Conservation (phyloP, 1,140 invertebrate species). For the Eufriesea mexicana region DNA sequence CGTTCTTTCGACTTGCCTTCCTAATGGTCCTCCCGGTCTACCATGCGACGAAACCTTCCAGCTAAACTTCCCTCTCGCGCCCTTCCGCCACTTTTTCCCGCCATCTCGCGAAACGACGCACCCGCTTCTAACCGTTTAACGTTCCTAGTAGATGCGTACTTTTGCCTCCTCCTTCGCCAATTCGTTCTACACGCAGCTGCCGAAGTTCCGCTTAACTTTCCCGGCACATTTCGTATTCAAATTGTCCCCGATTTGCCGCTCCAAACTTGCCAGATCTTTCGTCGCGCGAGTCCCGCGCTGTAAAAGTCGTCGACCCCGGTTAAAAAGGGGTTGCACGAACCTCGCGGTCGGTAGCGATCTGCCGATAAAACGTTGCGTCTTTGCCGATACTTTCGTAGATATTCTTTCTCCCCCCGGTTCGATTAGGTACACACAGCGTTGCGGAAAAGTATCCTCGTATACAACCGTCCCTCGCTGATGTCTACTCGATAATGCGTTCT, state of each 20-base stretch:
- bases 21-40: conserved; percentile 67
- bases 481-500: conserved; percentile 1
- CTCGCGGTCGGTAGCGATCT: not conserved
- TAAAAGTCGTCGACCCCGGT: conserved; percentile 6
- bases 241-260: not conserved
- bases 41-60: not conserved
- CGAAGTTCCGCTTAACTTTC: not conserved
- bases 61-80: not conserved
- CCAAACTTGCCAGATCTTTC: not conserved
- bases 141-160: not conserved
- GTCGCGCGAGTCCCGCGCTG: not conserved
- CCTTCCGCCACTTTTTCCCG: too few relatives aligned
- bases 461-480: too few relatives aligned
- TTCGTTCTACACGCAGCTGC: not conserved
- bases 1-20: conserved; percentile 59
- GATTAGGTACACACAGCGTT: too few relatives aligned
- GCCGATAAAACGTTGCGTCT: not conserved
- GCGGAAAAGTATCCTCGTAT: too few relatives aligned
- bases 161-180: not conserved
- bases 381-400: not conserved
- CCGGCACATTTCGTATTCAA: conserved; percentile 3
- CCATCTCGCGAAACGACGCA: conserved; percentile 2
- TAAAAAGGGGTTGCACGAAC: not conserved
- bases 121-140: not conserved
- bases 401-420: not conserved